Base-by-base conservation (phyloP, 2,888 invertebrate species). In the Rhagonycha lutea region DNA sequence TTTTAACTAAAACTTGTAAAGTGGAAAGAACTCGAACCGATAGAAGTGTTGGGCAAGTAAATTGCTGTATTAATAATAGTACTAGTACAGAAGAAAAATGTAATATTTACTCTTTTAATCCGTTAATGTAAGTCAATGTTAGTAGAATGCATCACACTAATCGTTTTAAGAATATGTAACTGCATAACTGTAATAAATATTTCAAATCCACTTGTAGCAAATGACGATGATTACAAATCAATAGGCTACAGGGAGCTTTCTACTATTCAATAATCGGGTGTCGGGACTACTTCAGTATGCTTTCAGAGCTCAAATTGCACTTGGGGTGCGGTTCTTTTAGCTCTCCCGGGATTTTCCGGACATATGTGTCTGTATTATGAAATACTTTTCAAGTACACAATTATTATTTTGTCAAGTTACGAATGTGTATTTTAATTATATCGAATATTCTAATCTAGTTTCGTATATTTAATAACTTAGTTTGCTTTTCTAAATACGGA, bases 231-330 rank as follows among this genome's bases (percentile, higher is more conserved):
- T 73, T 73, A 68, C 73, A 61, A 65, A 65, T 73, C 69, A 69
- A 73, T 73, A 74, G 68, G 47, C 24, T 61, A 63, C 63, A 69
- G 26, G 23, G 70, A 74, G 74, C 32, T 69, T 70, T 74, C 63
- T 29, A 73, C 73, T 73, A 73, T 73, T 73, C 73, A 73, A 73
- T 73, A 73, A 73, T 73, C 73, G 63, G 47, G 62, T 73, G 69
- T 63, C 62, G 29, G 63, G 61, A 69, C 62, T 29, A 69, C 69
- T 69, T 73, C 63, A 62, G 73, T 73, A 69, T 73, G 73, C 69
- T 73, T 73, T 73, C 73, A 69, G 32, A 62, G 73, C 63, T 73
- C 61, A 69, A 73, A 73, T 73, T 68, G 73, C 68, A 73, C 73
- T 69, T 68, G 61, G 73, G 73, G 69, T 28, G 65, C 62, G 68